These are phyloP conservation scores for Babyrousa celebensis DNA, from an alignment of 2,797 vertebrate species.

Conservation along the genomic window DNA sequence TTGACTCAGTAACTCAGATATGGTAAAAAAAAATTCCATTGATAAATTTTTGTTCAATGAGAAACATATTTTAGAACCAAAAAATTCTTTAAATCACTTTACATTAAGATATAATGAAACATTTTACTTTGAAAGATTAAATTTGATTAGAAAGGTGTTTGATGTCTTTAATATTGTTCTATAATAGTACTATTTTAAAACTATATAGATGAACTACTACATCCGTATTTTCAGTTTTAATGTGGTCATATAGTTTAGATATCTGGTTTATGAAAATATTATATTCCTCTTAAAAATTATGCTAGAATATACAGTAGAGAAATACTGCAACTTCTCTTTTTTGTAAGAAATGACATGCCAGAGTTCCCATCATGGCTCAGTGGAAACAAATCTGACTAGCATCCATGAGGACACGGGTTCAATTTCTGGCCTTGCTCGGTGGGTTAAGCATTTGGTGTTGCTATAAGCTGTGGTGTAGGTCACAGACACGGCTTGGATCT, in stretches of 20 bases:
- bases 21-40: neutral
- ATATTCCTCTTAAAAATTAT: conserved; percentile 67
- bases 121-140: neutral
- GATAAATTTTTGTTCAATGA: neutral
- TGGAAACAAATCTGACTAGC: too few relatives aligned
- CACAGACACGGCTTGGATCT: too few relatives aligned
- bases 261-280: conserved; percentile 61
- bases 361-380: too few relatives aligned
- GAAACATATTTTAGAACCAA: conserved; percentile 20
- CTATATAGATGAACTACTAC: conserved; percentile 51
- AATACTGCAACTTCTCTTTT: conserved; percentile 84
- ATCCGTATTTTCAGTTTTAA: conserved; percentile 73
- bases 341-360: conserved; percentile 84
- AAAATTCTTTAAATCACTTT: neutral
- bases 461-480: too few relatives aligned
- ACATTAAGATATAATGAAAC: neutral
- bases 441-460: too few relatives aligned
- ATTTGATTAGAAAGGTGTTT: neutral
- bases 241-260: conserved; percentile 22
- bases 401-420: too few relatives aligned
- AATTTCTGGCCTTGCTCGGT: too few relatives aligned
- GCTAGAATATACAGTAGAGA: conserved; percentile 83
- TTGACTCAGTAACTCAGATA: neutral
- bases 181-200: neutral
- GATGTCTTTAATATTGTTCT: neutral